Base-by-base conservation (phyloP, 2,113 vertebrate species). In the Hirundichthys speculiger region DNA sequence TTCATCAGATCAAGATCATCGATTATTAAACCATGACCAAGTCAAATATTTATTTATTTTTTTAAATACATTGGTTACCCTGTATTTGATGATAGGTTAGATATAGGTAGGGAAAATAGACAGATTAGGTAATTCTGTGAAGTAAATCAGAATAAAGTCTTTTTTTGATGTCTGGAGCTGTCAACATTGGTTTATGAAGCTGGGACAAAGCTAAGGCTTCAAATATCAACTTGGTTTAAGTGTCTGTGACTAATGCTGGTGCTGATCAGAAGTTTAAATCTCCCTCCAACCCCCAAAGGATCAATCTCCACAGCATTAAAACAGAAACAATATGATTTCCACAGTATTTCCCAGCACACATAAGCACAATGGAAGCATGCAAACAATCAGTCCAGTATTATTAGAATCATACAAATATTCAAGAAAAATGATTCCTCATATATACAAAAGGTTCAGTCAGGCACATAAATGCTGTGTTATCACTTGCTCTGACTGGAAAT, bases 391-490 rank as follows among this genome's bases (percentile, higher is more conserved):
- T n/a, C 19, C 27, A 4, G 20, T 20, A 6, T 58, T 46, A 42
- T 64, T 27, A 38, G 24, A 46, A 50, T 46, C 21, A 18, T 10
- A 63, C 22, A 72, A 34, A 45, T 13, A 58, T 19, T 41, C 13
- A 9, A 19, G 13, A 48, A 34, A 18, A 21, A 40, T 64, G 30
- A 45, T 30, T 30, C n/a, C 7, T 40, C 50, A 27, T 58, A 49
- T 9, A 12, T 6, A 40, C 30, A 41, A 15, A 13, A 27, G 64
- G 43, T 72, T 70, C 38, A 63, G 61, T 40, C 6, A 14, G 25
- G 64, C 66, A 65, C 50, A 63, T 60, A 39, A 68, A 70, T 13
- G 1, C 30, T 13, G 56, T 38, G 62, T 78, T 67, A 80, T 73
- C 52, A 45, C 58, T 50, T 64, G 19, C 11, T 13, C 50, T 10